Percentiles rank a stretch among this genome's conserved stretches.
Conservation (phyloP, 2,113 vertebrate genomes). For the Riparia riparia region DNA sequence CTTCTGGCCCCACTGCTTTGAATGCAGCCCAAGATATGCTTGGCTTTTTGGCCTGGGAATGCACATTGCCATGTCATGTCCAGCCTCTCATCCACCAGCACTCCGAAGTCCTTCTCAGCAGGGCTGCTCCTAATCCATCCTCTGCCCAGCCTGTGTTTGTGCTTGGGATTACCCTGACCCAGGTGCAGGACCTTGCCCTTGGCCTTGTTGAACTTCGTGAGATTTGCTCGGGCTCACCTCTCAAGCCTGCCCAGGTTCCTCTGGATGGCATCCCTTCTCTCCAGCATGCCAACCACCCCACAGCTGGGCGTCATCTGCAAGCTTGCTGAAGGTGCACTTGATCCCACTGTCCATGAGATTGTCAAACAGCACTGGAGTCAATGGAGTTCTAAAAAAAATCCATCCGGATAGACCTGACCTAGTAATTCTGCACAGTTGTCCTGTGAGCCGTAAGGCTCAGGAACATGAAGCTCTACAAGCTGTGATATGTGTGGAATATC, state of each 20-base stretch:
- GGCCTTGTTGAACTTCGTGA: neutral
- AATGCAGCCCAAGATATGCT: neutral
- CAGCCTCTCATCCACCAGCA: neutral
- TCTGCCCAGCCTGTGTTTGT: neutral
- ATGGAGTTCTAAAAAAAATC: neutral
- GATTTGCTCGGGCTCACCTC: fast-evolving
- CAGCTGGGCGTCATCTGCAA: neutral
- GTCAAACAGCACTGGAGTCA: neutral
- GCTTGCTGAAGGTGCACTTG: neutral
- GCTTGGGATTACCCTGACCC: neutral
- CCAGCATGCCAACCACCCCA: neutral
- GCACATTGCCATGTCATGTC: neutral
- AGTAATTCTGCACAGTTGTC: neutral
- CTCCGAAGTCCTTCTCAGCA: neutral
- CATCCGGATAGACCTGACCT: neutral
- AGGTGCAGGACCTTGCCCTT: neutral
- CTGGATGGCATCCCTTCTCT: neutral
- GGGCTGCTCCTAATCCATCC: neutral
- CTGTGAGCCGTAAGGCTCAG: neutral
- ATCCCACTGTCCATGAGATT: neutral
- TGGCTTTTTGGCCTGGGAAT: neutral
- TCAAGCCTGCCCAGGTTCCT: neutral
- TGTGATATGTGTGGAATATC: neutral
- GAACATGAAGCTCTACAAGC: neutral
- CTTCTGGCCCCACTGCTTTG: neutral